Evolutionary conservation across 2,113 vertebrate genomes (phyloP).

Genomic region (Protobothrops mucrosquamatus): DNA sequence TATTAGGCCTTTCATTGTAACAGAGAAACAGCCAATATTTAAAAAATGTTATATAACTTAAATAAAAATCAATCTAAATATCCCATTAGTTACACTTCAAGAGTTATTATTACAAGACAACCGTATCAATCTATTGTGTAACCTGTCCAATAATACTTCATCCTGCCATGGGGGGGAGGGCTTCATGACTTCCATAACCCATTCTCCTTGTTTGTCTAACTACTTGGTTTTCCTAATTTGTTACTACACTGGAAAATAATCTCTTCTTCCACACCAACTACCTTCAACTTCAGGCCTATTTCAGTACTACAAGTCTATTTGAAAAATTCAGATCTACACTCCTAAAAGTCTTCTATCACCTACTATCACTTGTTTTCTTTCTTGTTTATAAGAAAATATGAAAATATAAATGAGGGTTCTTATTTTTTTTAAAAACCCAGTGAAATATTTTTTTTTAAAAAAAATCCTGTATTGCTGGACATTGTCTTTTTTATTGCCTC

Average conservation of each 20-base stretch:
- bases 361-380: neutral
- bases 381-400: neutral
- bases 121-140: neutral
- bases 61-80: conserved; percentile 41
- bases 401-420: neutral
- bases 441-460: too few relatives aligned
- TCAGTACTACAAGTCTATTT: neutral
- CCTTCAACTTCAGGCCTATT: neutral
- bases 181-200: neutral
- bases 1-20: conserved; percentile 17
- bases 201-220: neutral
- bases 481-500: neutral
- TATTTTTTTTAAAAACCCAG: neutral
- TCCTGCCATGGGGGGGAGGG: neutral
- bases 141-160: neutral
- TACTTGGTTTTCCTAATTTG: neutral
- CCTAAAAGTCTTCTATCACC: neutral
- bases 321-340: neutral
- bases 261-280: neutral
- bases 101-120: neutral
- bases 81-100: neutral
- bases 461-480: neutral
- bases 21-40: conserved; percentile 38
- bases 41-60: conserved; percentile 23
- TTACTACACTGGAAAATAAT: neutral